Evolutionary conservation across 2,113 vertebrate genomes (phyloP), one percentile per base, ranked within the genome.

Genomic region (Sylvietta virens): DNA sequence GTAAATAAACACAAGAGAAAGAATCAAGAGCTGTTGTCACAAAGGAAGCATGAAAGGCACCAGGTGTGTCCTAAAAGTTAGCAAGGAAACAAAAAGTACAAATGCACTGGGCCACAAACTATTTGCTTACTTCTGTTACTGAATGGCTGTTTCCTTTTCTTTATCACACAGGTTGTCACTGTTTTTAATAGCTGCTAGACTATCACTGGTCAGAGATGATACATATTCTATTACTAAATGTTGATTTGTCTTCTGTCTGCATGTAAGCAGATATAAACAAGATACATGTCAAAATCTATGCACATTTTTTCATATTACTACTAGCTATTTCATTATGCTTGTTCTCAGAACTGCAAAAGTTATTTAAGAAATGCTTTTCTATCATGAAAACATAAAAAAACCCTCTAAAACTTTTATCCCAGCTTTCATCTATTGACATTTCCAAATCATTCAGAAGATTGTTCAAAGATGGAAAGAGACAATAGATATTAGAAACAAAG

Each of bases 31-130:
- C 14, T 31, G 44, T 37, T 40, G 61, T 84, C 85, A 88, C 19
- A 73, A 84, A 94, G 76, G 69, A 13, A 71, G 89, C 42, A 47
- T 0, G 23, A 80, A 86, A 93, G 31, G 82, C 90, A 96, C 57
- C 81, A 97, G 90, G 96, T 97, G 81, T 88, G 71, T 78, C 64
- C 83, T 90, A 42, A 67, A 91, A 94, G 69, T 86, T 56, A 39
- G 15, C 53, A 71, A 61, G 79, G 88, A 88, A 86, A 60, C 14
- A 37, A 50, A 90, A 81, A 81, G 47, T 47, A 71, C 7, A 57
- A 94, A 57, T 54, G 30, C 7, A 1, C 73, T 50, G 28, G 66
- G 62, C 79, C 70, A 67, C 9, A 10, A 90, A 71, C 11, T 20
- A 47, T 48, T 83, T 39, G 47, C 47, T 54, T 80, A 86, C 48